A percentile compares a stretch with the other conserved stretches of the same genome.
These are phyloP conservation scores for Conus ventricosus DNA, from an alignment of 1,140 invertebrate genomes.

Conservation along the genomic window DNA sequence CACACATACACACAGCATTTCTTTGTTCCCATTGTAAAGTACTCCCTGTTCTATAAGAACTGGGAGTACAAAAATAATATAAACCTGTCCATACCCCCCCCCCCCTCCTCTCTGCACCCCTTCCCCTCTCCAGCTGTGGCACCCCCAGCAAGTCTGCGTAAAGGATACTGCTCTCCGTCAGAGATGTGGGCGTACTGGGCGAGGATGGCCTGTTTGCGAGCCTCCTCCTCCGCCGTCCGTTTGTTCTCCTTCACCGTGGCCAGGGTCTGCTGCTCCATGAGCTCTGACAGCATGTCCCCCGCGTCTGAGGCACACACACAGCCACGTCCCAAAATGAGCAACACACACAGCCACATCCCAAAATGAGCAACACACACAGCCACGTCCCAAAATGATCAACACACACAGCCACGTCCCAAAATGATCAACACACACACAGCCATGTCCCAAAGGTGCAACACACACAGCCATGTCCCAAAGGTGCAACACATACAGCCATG, in stretches of 20 bases:
- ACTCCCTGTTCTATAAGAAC: too few relatives aligned
- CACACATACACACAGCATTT: too few relatives aligned
- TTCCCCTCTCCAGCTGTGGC: too few relatives aligned
- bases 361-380: not conserved
- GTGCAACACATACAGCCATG: not conserved
- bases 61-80: too few relatives aligned
- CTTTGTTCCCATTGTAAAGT: too few relatives aligned
- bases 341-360: not conserved
- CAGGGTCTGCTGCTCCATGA: slow-evolving; percentile 56
- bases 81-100: too few relatives aligned
- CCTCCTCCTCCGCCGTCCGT: slow-evolving; percentile 50
- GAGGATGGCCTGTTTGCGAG: slow-evolving; percentile 58
- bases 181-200: slow-evolving; percentile 57
- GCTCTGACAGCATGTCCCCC: slow-evolving; percentile 48
- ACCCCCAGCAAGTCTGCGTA: not conserved
- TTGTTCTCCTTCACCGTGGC: slow-evolving; percentile 55
- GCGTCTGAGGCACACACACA: slow-evolving; percentile 35
- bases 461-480: not conserved
- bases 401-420: not conserved
- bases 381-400: not conserved
- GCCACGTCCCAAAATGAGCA: not conserved
- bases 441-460: not conserved
- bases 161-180: slow-evolving; percentile 64
- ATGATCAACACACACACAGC: not conserved
- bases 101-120: too few relatives aligned